Evolutionary conservation across 2,113 vertebrate species (phyloP).

Genomic region (pig (Sus scrofa)): DNA sequence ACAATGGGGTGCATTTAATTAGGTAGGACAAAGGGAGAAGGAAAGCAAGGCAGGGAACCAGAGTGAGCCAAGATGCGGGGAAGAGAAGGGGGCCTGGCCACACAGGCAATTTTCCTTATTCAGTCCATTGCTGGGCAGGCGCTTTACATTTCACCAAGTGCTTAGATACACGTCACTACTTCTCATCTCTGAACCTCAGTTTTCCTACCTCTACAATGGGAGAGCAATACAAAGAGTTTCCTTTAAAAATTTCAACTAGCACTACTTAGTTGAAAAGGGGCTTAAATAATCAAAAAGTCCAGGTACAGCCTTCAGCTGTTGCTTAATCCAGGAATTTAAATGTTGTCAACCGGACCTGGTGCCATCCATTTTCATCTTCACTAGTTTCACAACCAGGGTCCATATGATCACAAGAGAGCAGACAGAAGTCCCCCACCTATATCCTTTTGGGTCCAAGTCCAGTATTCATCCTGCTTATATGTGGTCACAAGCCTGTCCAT

Average conservation of each 20-base stretch:
- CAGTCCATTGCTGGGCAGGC: background rate
- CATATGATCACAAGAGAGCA: background rate
- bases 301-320: background rate
- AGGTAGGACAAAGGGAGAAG: background rate
- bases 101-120: background rate
- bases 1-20: background rate
- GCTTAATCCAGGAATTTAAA: background rate
- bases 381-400: background rate
- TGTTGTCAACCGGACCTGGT: background rate
- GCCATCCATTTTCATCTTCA: background rate
- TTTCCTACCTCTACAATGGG: background rate
- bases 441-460: background rate
- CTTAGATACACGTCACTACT: background rate
- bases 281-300: background rate
- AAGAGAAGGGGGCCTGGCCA: background rate
- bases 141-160: background rate
- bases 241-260: background rate
- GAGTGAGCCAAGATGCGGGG: background rate
- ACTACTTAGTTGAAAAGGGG: background rate
- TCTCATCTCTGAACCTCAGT: background rate
- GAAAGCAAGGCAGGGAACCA: background rate
- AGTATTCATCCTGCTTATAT: background rate
- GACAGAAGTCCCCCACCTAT: background rate
- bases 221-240: background rate
- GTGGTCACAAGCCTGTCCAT: background rate